A percentile compares a stretch with the other conserved stretches of the same genome.
phyloP scores from a whole-genome alignment of 2,888 invertebrate species.

The Amiota minor region DNA sequence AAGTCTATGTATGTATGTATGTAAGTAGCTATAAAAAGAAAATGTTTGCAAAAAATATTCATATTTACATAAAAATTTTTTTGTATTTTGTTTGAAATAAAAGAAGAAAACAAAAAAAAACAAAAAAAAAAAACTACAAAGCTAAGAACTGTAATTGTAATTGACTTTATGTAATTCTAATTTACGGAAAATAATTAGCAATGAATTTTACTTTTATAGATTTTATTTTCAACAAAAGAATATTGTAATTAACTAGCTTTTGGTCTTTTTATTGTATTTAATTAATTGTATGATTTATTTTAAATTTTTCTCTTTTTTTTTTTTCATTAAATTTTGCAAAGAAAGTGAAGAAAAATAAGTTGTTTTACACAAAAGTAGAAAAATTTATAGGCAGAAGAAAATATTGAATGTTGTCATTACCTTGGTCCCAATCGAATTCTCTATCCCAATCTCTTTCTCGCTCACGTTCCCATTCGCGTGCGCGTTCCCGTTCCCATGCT shows the following conservation, averaged over 20 bases:
- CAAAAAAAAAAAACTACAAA: not conserved
- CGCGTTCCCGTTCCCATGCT: slow-evolving; percentile 71
- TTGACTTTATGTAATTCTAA: not conserved
- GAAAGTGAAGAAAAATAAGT: slow-evolving; percentile 5
- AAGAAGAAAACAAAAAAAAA: not conserved
- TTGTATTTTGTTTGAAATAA: not conserved
- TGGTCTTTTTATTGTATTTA: not conserved
- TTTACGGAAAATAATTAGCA: not conserved
- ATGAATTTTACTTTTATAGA: not conserved
- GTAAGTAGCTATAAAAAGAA: too few relatives aligned
- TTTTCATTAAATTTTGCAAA: not conserved
- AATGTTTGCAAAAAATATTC: not conserved
- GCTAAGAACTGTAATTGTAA: not conserved
- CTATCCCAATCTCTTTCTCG: slow-evolving; percentile 73
- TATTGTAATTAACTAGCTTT: too few relatives aligned
- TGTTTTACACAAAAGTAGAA: slow-evolving; percentile 29
- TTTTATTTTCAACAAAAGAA: too few relatives aligned
- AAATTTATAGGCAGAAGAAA: slow-evolving; percentile 35
- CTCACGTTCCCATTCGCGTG: slow-evolving; percentile 72
- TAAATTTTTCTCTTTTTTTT: slow-evolving; percentile 1
- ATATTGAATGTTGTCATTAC: slow-evolving; percentile 55
- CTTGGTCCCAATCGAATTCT: slow-evolving; percentile 73
- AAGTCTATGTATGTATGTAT: too few relatives aligned
- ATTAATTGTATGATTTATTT: slow-evolving; percentile 10
- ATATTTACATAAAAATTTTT: not conserved